Conservation (phyloP, 2,113 vertebrate genomes). For the Cynocephalus volans region DNA sequence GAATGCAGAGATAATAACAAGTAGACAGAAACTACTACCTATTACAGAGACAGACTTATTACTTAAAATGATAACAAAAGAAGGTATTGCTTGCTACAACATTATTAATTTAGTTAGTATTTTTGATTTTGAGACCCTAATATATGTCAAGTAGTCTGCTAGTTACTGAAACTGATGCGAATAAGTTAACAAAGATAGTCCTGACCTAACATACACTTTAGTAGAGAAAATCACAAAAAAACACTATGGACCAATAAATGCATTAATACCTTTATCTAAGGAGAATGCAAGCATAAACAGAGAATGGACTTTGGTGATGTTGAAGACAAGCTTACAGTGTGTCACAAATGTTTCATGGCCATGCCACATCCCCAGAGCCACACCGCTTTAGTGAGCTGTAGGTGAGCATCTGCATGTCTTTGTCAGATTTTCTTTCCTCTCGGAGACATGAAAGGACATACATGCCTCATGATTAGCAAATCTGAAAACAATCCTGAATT, state of each 20-base stretch:
- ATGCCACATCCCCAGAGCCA: too few relatives aligned
- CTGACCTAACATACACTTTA: not conserved
- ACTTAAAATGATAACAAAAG: not conserved
- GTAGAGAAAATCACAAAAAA: not conserved
- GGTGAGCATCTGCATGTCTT: not conserved
- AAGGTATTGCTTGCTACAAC: not conserved
- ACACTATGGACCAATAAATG: not conserved
- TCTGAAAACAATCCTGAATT: not conserved
- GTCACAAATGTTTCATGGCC: not conserved
- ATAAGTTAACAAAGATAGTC: slow-evolving; percentile 17
- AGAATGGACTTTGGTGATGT: not conserved
- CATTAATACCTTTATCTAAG: not conserved
- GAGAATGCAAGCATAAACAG: not conserved
- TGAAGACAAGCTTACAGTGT: not conserved
- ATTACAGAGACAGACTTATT: not conserved
- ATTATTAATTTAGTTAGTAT: not conserved
- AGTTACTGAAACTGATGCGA: not conserved
- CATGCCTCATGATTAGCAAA: not conserved
- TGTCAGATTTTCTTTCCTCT: not conserved
- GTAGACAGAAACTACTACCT: not conserved
- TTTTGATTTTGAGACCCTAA: slow-evolving; percentile 21
- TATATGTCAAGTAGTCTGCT: not conserved
- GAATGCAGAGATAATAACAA: not conserved
- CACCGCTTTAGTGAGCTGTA: too few relatives aligned
- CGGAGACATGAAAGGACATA: not conserved